phyloP scores from a whole-genome alignment of 37 sponge, comb jelly and placozoan species.

The Oopsacas minuta region DNA sequence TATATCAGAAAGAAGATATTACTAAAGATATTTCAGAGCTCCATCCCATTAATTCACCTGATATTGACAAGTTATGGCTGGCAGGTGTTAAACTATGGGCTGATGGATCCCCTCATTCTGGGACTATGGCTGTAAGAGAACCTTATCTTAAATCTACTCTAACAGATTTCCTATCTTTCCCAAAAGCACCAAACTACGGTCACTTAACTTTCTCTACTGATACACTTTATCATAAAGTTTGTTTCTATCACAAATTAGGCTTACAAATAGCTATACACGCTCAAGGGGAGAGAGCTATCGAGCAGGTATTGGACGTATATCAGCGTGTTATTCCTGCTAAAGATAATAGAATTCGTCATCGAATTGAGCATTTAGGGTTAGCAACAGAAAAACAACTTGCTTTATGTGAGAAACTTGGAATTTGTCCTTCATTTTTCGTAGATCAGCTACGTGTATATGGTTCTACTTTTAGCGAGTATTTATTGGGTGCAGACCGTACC shows the following conservation, averaged over 20 bases:
- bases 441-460: constrained; percentile 36
- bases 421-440: constrained; percentile 27
- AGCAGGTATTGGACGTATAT: constrained; percentile 28
- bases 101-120: constrained; percentile 38
- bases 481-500: constrained; percentile 32
- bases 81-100: constrained; percentile 37
- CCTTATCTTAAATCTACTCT: constrained; percentile 29
- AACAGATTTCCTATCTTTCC: constrained; percentile 27
- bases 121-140: constrained; percentile 31
- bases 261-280: constrained; percentile 33
- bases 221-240: constrained; percentile 10
- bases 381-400: constrained; percentile 31
- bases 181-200: constrained; percentile 22
- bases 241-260: constrained; percentile 13
- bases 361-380: constrained; percentile 39
- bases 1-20: neutral
- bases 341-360: constrained; percentile 25
- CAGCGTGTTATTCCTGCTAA: neutral
- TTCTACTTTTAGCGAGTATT: constrained; percentile 22
- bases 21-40: neutral
- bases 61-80: constrained; percentile 29
- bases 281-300: constrained; percentile 44
- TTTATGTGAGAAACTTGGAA: constrained; percentile 23
- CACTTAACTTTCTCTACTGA: constrained; percentile 15
- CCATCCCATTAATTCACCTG: neutral